Conservation (phyloP, 2,888 invertebrate genomes). For the Caenorhabditis panamensis region DNA sequence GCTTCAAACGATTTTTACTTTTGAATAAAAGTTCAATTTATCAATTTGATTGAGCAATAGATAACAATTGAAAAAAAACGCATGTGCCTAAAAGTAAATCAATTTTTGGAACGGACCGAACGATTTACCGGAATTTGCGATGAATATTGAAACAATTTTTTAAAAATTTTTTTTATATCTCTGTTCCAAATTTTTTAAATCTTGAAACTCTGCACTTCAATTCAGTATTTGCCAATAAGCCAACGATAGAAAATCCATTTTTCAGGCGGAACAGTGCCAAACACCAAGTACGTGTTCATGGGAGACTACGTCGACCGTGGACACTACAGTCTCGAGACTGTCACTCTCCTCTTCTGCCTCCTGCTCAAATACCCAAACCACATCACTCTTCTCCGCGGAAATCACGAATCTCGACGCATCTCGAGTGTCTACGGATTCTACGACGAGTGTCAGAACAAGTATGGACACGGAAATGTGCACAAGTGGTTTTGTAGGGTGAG, state of each 20-base stretch:
- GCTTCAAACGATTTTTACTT: too few relatives aligned
- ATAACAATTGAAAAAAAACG: constrained; percentile 6
- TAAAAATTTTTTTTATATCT: neutral
- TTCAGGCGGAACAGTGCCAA: constrained; percentile 87
- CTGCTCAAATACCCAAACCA: constrained; percentile 85
- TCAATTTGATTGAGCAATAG: neutral
- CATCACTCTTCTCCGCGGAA: constrained; percentile 94
- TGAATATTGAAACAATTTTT: neutral
- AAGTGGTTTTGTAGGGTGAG: constrained; percentile 93
- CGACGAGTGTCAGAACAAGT: constrained; percentile 98
- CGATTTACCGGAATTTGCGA: too few relatives aligned
- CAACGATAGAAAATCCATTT: neutral
- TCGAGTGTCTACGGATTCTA: constrained; percentile 87
- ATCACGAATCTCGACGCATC: constrained; percentile 98
- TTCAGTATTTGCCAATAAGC: too few relatives aligned
- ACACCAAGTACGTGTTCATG: constrained; percentile 96
- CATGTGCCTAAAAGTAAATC: too few relatives aligned
- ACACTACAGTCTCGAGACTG: constrained; percentile 95
- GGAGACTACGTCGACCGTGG: constrained; percentile 97
- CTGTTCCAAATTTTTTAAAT: neutral
- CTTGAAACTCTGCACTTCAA: too few relatives aligned
- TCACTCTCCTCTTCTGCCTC: constrained; percentile 82
- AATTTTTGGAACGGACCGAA: too few relatives aligned
- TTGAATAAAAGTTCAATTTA: too few relatives aligned
- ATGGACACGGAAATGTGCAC: constrained; percentile 99